A percentile compares a stretch with the other conserved stretches of the same genome.
Conservation (phyloP, 2,113 vertebrate genomes). For the Sigmodon hispidus region DNA sequence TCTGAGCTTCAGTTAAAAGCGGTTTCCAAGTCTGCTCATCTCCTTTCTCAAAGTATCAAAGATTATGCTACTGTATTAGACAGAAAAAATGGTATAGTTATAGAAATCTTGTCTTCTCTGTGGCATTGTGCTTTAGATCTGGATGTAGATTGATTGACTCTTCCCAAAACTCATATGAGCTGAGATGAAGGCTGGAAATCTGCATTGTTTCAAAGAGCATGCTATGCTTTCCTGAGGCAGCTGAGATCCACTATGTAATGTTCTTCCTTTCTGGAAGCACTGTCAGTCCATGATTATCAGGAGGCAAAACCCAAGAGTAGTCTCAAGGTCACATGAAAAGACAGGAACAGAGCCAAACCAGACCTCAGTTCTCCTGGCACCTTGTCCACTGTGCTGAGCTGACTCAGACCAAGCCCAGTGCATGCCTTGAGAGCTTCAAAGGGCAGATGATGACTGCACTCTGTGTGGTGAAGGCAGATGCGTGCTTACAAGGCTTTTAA, state of each 20-base stretch:
- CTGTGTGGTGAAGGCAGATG: neutral
- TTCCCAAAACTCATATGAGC: neutral
- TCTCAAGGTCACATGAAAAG: conserved; percentile 13
- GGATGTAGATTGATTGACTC: neutral
- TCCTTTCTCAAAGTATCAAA: neutral
- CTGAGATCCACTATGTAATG: neutral
- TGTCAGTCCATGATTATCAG: neutral
- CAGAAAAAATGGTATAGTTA: neutral
- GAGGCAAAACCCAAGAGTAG: neutral
- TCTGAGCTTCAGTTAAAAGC: conserved; percentile 45
- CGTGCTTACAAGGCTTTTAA: neutral
- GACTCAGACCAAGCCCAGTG: neutral
- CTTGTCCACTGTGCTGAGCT: neutral
- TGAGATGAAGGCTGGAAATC: neutral
- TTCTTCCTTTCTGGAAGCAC: neutral
- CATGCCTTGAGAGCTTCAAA: neutral
- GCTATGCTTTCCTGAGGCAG: neutral
- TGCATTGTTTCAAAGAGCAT: neutral
- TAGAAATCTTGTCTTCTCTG: neutral
- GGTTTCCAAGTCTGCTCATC: neutral
- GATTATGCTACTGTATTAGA: neutral
- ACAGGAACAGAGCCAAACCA: neutral
- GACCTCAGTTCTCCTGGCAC: neutral
- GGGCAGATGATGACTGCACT: neutral
- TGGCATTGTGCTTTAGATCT: neutral